Percentiles rank a stretch among this genome's conserved stretches.
Evolutionary conservation across 2,113 vertebrate genomes (phyloP).

Genomic region (Cyanoderma ruficeps): DNA sequence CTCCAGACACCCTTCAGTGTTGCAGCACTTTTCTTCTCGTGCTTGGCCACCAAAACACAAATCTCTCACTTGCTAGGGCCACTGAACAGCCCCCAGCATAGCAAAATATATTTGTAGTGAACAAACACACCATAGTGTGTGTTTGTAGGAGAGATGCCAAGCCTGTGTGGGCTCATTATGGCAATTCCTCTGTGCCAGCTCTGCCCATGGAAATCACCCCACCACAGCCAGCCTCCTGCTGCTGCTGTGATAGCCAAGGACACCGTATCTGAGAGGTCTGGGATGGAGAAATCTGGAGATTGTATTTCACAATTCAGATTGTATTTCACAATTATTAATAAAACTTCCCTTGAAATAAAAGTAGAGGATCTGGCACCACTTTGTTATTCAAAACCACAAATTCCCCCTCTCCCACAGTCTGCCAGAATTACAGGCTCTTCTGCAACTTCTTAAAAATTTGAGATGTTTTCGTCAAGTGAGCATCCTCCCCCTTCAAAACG

Average conservation of each 20-base stretch:
- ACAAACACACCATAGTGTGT: neutral
- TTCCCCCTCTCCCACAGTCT: neutral
- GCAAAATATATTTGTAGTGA: neutral
- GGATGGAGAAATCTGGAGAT: neutral
- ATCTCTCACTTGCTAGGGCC: neutral
- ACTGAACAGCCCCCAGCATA: neutral
- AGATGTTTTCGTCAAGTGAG: neutral
- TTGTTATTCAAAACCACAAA: conserved; percentile 41
- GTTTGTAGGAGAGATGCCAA: neutral
- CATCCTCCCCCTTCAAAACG: neutral
- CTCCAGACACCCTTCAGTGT: neutral
- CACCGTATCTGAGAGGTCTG: neutral
- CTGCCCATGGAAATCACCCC: neutral
- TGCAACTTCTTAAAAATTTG: neutral
- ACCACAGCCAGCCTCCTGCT: neutral
- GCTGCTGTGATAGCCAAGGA: neutral
- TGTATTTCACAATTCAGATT: neutral
- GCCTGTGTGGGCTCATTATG: rapidly evolving
- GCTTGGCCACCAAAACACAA: neutral
- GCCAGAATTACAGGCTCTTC: conserved; percentile 14
- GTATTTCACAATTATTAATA: conserved; percentile 6
- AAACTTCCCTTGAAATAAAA: conserved; percentile 45
- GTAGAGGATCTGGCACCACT: neutral
- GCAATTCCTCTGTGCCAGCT: neutral
- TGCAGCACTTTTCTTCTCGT: neutral